A percentile compares a stretch with the other conserved stretches of the same genome.
Conservation (phyloP, 2,797 vertebrate species). For the Muraenolepis orangiensis region DNA sequence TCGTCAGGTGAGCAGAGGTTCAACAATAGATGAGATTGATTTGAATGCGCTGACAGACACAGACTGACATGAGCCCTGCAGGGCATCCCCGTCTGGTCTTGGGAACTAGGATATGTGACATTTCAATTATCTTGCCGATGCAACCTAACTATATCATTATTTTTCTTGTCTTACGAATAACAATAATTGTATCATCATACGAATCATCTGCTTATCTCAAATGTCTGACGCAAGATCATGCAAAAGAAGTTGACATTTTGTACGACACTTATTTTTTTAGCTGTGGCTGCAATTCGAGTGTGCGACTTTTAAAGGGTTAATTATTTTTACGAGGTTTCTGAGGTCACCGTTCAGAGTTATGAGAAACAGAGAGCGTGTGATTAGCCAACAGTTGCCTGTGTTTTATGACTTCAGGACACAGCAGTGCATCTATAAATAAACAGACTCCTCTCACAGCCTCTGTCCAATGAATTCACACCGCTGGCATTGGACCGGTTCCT, state of each 20-base stretch:
- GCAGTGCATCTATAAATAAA: conserved; percentile 43
- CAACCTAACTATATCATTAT: background rate
- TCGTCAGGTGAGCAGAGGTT: background rate
- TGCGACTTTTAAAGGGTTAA: background rate
- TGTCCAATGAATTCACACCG: conserved; percentile 22
- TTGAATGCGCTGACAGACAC: background rate
- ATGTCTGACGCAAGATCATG: background rate
- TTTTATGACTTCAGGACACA: conserved; percentile 37
- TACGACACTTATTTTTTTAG: background rate
- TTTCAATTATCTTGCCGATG: conserved; percentile 11
- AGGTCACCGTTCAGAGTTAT: conserved; percentile 45
- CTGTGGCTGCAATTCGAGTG: background rate
- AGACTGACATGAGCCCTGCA: background rate
- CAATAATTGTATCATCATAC: background rate
- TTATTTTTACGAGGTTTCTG: conserved; percentile 25
- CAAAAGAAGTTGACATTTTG: background rate
- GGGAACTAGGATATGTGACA: conserved; percentile 5
- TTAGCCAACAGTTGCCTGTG: conserved; percentile 31
- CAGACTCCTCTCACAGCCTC: conserved; percentile 2
- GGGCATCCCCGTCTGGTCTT: background rate
- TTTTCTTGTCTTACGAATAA: background rate
- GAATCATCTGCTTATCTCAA: background rate
- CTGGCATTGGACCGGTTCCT: background rate
- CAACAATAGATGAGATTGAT: background rate
- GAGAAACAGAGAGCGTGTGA: conserved; percentile 32